These are phyloP conservation scores for Hyperopisus bebe DNA, from an alignment of 2,113 vertebrate genomes.

Conservation along the genomic window DNA sequence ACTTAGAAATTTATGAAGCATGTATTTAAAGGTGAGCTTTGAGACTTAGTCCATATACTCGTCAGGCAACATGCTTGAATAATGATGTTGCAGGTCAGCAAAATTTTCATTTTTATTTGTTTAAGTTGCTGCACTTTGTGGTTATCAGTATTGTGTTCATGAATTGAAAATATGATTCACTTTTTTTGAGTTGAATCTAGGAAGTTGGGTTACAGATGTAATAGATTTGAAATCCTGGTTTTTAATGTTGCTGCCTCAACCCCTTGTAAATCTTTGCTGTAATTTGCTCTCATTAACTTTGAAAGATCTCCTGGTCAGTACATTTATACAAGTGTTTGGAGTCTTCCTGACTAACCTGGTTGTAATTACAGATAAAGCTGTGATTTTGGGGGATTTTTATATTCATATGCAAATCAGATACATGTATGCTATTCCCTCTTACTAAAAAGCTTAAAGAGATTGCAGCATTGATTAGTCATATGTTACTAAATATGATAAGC, in stretches of 20 bases:
- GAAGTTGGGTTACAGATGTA: background rate
- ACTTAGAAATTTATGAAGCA: background rate
- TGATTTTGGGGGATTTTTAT: background rate
- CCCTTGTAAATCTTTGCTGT: background rate
- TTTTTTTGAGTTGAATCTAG: background rate
- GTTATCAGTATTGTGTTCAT: background rate
- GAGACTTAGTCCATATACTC: background rate
- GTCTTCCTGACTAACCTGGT: background rate
- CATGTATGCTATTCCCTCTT: background rate
- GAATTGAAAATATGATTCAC: background rate
- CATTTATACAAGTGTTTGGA: background rate
- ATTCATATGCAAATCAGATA: background rate
- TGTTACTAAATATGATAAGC: background rate
- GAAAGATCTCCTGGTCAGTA: background rate
- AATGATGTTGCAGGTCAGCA: background rate
- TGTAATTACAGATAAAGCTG: background rate
- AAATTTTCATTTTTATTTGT: background rate
- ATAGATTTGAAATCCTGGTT: background rate
- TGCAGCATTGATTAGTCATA: background rate
- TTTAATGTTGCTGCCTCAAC: background rate
- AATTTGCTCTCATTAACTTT: background rate
- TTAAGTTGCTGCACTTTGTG: background rate
- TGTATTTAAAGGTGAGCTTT: background rate
- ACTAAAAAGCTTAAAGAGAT: background rate
- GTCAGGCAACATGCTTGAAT: background rate